Evolutionary conservation across 2,797 vertebrate genomes (phyloP), one percentile per base, ranked within the genome.

Genomic region (Sitta carolinensis): DNA sequence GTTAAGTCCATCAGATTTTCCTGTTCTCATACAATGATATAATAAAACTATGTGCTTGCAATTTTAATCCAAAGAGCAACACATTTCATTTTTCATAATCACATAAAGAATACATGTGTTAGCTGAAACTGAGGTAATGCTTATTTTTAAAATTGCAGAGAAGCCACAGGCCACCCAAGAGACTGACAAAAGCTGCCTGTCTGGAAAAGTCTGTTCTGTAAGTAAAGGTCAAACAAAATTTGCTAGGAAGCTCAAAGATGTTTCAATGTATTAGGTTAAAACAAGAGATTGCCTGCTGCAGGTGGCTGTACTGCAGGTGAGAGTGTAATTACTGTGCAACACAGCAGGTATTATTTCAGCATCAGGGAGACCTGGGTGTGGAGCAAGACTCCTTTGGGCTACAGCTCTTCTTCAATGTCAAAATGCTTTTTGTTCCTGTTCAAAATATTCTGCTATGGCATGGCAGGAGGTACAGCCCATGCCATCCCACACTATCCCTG

Each of bases 111-210:
- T 78, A 78, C 1, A 2, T 50, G 57, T 66, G 62, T n/a, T 93
- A 95, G 76, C 76, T 85, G 79, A 85, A 93, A 89, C n/a, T 93
- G 94, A 96, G 74, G 87, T 92, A 94, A 92, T 84, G 79, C 84
- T 93, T 95, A 78, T 62, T 93, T 97, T 84, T 75, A 54, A 90
- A 94, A 95, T 36, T 79, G 82, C 64, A 91, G 77, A 84, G 76
- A 95, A 95, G 91, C 84, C 92, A 93, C 82, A 87, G 91, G 89
- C 85, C 84, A 92, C 89, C 91, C 92, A 89, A 84, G 84, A 92
- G 93, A 95, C 76, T 75, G 84, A 92, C 62, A 93, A 92, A 96
- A 95, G 62, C 38, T 80, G 89, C 75, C 36, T 84, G 47, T 84
- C 82, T 94, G 74, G 84, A 94, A 93, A 93, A 93, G 74, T 85